Evolutionary conservation across 2,888 invertebrate species (phyloP).

Genomic region (Torymus texanus): DNA sequence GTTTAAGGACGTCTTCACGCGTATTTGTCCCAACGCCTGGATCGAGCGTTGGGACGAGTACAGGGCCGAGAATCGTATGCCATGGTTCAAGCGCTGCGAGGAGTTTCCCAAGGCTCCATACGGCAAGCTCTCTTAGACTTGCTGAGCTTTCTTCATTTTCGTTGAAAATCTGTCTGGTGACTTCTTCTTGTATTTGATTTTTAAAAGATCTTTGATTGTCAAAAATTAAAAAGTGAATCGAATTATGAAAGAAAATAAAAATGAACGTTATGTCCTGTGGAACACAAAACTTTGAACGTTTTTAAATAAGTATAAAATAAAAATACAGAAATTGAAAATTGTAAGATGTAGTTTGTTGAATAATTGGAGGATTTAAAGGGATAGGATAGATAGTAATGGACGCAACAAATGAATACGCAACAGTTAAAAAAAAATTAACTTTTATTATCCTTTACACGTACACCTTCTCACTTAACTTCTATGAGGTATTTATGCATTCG

Average conservation of each 20-base stretch:
- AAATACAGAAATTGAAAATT: no score
- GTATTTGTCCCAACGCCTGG: slow-evolving; percentile 68
- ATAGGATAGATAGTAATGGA: neutral
- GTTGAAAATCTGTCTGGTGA: no score
- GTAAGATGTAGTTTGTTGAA: no score
- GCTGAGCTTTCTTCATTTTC: no score
- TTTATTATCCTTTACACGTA: slow-evolving; percentile 52
- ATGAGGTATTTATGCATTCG: slow-evolving; percentile 48
- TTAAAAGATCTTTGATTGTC: no score
- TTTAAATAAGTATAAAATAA: no score
- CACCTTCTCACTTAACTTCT: slow-evolving; percentile 48
- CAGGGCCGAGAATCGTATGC: slow-evolving; percentile 61
- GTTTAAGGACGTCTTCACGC: slow-evolving; percentile 66
- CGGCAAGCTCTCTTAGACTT: slow-evolving; percentile 18
- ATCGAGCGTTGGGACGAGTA: slow-evolving; percentile 66
- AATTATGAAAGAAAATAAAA: no score
- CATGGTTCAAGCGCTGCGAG: slow-evolving; percentile 60
- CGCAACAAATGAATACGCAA: slow-evolving; percentile 29
- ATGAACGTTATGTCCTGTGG: no score
- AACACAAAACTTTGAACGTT: no score
- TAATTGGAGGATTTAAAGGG: neutral
- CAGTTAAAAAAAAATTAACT: slow-evolving; percentile 50
- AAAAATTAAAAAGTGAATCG: no score
- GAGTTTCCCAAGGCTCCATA: slow-evolving; percentile 39
- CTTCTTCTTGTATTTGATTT: no score